Evolutionary conservation across 2,888 invertebrate genomes (phyloP), one percentile per base, ranked within the genome.

Genomic region (Arrhopalites spinosus): DNA sequence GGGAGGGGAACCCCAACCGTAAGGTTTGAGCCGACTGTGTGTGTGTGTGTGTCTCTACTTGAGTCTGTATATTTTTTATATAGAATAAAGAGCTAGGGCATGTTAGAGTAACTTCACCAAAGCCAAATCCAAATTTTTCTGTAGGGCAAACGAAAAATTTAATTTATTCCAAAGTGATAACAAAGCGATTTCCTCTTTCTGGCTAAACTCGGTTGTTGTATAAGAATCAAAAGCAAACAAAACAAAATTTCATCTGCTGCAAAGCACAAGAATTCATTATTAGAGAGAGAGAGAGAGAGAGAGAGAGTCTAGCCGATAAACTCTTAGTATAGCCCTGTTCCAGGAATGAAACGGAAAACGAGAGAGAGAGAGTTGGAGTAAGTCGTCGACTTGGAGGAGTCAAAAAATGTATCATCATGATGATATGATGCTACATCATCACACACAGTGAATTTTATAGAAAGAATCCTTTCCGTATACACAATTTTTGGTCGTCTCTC

Each of bases 161-260:
- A 81, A 82, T 81, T 82, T 81, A 81, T 81, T 82, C 79, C 79
- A 78, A 78, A 81, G 81, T 81, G 82, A 82, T 81, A 81, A 82
- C 81, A 81, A 81, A 78, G 80, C 78, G 78, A 80, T 80, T 80
- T 80, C 78, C 78, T 78, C 77, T 73, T 77, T 76, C 73, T 61
- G 56, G 29, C 72, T 78, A 74, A 78, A 76, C 79, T 74, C 56
- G 20, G 63, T 27, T 74, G 61, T 78, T 71, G 13, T 70, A 74
- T 61, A 75, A 75, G 77, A 77, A 77, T 79, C 79, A 79, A 79
- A 79, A 79, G 79, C 77, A 79, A 79, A 79, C 77, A 79, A 79
- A 79, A 79, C 77, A 79, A 76, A 70, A 71, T 67, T 74, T 68
- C 56, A 61, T 63, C 45, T 72, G 72, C 63, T 72, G 45, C 72